phyloP scores from a whole-genome alignment of 1,140 invertebrate species.

The Physella acuta region DNA sequence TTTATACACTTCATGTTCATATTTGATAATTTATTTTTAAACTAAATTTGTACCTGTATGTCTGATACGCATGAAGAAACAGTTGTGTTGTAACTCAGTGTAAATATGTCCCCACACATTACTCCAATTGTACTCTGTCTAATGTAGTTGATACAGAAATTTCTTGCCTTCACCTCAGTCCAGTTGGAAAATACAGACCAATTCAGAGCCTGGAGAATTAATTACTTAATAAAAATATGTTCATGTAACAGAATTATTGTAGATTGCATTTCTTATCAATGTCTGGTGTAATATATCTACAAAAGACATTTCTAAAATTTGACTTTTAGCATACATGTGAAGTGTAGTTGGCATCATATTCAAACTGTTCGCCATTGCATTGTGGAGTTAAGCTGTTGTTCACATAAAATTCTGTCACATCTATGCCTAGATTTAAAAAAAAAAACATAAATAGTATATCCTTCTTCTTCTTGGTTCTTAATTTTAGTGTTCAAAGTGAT shows the following conservation, averaged over 20 bases:
- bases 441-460: constrained; percentile 10
- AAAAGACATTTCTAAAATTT: too few relatives aligned
- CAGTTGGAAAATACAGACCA: constrained; percentile 38
- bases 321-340: constrained; percentile 30
- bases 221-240: not conserved
- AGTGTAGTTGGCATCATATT: constrained; percentile 33
- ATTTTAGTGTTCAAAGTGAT: constrained; percentile 20
- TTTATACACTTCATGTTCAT: too few relatives aligned
- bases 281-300: too few relatives aligned
- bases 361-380: constrained; percentile 30
- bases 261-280: too few relatives aligned
- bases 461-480: constrained; percentile 27
- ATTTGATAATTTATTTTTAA: too few relatives aligned
- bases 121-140: constrained; percentile 16
- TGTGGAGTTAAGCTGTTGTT: too few relatives aligned
- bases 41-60: too few relatives aligned
- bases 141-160: constrained; percentile 33
- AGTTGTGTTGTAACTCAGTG: constrained; percentile 23
- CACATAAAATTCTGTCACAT: constrained; percentile 35
- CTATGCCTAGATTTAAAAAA: constrained; percentile 28
- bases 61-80: constrained; percentile 36
- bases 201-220: constrained; percentile 22
- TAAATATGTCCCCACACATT: constrained; percentile 28
- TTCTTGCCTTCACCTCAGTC: constrained; percentile 29
- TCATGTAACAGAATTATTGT: too few relatives aligned